A percentile compares a stretch with the other conserved stretches of the same genome.
Evolutionary conservation across 2,888 invertebrate species (phyloP).

Genomic region (Phyllotreta cruciferae): DNA sequence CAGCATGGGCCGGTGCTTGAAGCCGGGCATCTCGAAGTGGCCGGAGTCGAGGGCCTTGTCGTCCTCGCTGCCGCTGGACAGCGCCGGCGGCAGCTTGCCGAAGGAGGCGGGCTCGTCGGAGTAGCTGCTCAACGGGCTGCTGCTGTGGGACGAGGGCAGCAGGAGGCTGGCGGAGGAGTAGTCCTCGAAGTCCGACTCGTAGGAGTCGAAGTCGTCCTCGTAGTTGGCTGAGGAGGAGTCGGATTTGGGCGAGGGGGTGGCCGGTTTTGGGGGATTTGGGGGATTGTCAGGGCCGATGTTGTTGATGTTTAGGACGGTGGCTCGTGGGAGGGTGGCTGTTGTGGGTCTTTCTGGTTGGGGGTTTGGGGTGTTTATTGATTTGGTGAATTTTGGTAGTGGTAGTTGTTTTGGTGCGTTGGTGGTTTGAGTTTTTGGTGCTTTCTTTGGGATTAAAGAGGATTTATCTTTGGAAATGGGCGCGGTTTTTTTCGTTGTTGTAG

Average conservation of each 20-base stretch:
- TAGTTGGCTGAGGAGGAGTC: slow-evolving; percentile 51
- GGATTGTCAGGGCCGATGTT: slow-evolving; percentile 48
- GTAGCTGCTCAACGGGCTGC: slow-evolving; percentile 42
- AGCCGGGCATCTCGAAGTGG: slow-evolving; percentile 63
- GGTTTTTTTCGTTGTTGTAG: neutral
- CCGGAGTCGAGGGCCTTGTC: slow-evolving; percentile 68
- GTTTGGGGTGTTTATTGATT: slow-evolving; percentile 12
- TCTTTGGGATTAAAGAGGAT: neutral
- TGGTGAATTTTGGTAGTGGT: slow-evolving; percentile 9
- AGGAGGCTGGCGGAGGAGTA: slow-evolving; percentile 47
- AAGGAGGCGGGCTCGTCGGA: slow-evolving; percentile 18
- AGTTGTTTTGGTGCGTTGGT: neutral
- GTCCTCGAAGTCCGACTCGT: slow-evolving; percentile 66
- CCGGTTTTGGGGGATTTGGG: neutral
- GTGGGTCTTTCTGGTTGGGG: slow-evolving; percentile 52
- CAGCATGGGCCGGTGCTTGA: slow-evolving; percentile 55
- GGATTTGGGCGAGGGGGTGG: slow-evolving; percentile 23
- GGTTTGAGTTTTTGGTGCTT: neutral
- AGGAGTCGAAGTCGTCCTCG: slow-evolving; percentile 67
- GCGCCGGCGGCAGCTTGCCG: slow-evolving; percentile 7
- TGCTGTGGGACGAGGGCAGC: slow-evolving; percentile 39
- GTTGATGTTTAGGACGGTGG: slow-evolving; percentile 49
- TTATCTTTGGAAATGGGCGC: neutral
- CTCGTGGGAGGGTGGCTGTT: slow-evolving; percentile 57
- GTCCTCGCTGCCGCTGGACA: slow-evolving; percentile 55